A percentile compares a stretch with the other conserved stretches of the same genome.
phyloP scores from a whole-genome alignment of 2,888 invertebrate genomes.

The Cordilura impudica region DNA sequence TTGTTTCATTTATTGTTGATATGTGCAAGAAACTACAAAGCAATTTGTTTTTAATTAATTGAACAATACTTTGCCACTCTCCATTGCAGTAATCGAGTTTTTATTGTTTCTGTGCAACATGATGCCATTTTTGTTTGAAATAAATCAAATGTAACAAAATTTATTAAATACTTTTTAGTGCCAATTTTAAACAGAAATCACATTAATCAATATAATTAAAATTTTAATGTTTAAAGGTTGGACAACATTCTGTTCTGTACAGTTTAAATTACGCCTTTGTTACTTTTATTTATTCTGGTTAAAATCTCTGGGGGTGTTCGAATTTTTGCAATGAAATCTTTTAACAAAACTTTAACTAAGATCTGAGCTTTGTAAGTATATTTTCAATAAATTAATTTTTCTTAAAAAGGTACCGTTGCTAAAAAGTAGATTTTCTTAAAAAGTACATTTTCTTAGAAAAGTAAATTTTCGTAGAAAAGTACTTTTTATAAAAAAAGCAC shows the following conservation, averaged over 20 bases:
- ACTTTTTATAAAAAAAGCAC: too few species aligned
- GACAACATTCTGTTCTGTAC: too few species aligned
- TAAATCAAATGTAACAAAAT: background rate
- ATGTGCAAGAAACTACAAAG: background rate
- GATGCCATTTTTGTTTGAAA: background rate
- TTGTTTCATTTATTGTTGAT: background rate
- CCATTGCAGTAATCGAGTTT: background rate
- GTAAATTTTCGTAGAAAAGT: too few species aligned
- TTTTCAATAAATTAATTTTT: too few species aligned
- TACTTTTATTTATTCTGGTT: too few species aligned
- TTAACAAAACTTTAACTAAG: background rate
- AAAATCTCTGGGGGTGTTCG: too few species aligned
- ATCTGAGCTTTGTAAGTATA: too few species aligned
- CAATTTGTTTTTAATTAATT: background rate
- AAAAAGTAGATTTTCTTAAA: too few species aligned
- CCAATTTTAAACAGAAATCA: constrained; percentile 3
- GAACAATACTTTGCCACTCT: background rate
- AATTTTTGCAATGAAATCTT: too few species aligned
- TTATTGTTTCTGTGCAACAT: background rate
- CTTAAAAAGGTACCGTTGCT: too few species aligned
- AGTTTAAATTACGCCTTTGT: too few species aligned
- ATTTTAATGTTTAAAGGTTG: background rate
- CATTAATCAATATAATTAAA: background rate
- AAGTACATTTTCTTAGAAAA: too few species aligned
- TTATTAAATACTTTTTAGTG: background rate